Percentiles rank a stretch among this genome's conserved stretches.
phyloP scores from a whole-genome alignment of 1,140 invertebrate genomes.

The Drosophila arizonae region DNA sequence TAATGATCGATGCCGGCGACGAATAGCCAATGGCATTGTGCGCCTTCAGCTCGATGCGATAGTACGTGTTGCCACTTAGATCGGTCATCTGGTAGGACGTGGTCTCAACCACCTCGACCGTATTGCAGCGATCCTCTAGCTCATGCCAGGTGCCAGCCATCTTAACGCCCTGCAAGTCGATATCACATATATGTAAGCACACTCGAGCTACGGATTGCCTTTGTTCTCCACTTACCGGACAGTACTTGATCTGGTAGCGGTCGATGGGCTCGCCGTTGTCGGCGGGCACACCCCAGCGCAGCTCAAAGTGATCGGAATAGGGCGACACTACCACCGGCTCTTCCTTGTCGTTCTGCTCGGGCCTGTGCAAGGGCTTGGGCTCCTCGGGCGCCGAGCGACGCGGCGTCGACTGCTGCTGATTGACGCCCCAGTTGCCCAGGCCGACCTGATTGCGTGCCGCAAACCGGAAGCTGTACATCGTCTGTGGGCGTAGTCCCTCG shows the following conservation, averaged over 20 bases:
- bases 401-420: slow-evolving; percentile 85
- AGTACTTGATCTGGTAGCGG: slow-evolving; percentile 91
- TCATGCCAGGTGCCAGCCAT: slow-evolving; percentile 86
- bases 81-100: slow-evolving; percentile 87
- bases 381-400: slow-evolving; percentile 83
- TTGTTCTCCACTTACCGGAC: slow-evolving; percentile 86
- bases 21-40: slow-evolving; percentile 93
- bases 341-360: slow-evolving; percentile 75
- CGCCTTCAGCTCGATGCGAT: slow-evolving; percentile 91
- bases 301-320: slow-evolving; percentile 90
- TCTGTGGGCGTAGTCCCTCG: slow-evolving; percentile 90
- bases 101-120: slow-evolving; percentile 85
- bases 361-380: slow-evolving; percentile 78
- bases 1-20: slow-evolving; percentile 87
- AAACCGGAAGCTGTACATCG: slow-evolving; percentile 92
- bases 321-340: slow-evolving; percentile 81
- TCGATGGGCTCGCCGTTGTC: slow-evolving; percentile 95
- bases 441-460: slow-evolving; percentile 93
- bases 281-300: slow-evolving; percentile 91
- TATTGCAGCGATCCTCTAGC: slow-evolving; percentile 85
- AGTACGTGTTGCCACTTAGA: slow-evolving; percentile 89
- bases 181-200: not conserved
- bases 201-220: not conserved
- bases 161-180: slow-evolving; percentile 84
- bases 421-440: slow-evolving; percentile 87